phyloP scores from a whole-genome alignment of 2,797 vertebrate genomes.

The Jordanella pulchra region DNA sequence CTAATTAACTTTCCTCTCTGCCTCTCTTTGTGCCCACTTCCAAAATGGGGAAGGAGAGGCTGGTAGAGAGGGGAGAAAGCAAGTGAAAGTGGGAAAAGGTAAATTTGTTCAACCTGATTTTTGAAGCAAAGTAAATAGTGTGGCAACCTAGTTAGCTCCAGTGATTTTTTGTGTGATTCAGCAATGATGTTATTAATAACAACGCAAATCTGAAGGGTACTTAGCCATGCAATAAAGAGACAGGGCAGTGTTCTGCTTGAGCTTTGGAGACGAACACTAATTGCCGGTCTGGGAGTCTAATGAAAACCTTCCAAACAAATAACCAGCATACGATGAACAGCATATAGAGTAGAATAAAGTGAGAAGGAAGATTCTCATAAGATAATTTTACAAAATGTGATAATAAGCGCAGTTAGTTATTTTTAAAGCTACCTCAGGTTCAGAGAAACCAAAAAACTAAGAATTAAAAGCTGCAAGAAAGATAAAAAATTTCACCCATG shows the following conservation, averaged over 20 bases:
- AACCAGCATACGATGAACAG: constrained; percentile 68
- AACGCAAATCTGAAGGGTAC: constrained; percentile 73
- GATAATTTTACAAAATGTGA: constrained; percentile 52
- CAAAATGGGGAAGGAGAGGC: constrained; percentile 54
- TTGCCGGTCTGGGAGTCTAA: constrained; percentile 74
- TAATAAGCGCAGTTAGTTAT: constrained; percentile 50
- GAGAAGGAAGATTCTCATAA: constrained; percentile 42
- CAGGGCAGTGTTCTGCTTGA: constrained; percentile 67
- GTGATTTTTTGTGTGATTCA: constrained; percentile 68
- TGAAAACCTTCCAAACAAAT: constrained; percentile 77
- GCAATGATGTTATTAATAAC: constrained; percentile 79
- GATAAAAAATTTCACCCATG: constrained; percentile 19
- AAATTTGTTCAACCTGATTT: constrained; percentile 71
- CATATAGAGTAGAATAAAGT: constrained; percentile 62
- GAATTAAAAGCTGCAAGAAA: constrained; percentile 48
- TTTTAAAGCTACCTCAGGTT: constrained; percentile 53
- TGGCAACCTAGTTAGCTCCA: constrained; percentile 67
- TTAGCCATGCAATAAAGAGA: constrained; percentile 79
- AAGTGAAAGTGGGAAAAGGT: constrained; percentile 53
- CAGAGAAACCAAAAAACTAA: constrained; percentile 27
- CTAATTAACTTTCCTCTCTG: constrained; percentile 80
- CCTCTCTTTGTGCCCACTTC: constrained; percentile 70
- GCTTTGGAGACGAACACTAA: constrained; percentile 75
- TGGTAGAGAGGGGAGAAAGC: constrained; percentile 30
- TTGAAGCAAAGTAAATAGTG: constrained; percentile 70